These are phyloP conservation scores for Hemiscyllium ocellatum DNA, from an alignment of 2,113 vertebrate genomes.

Conservation along the genomic window DNA sequence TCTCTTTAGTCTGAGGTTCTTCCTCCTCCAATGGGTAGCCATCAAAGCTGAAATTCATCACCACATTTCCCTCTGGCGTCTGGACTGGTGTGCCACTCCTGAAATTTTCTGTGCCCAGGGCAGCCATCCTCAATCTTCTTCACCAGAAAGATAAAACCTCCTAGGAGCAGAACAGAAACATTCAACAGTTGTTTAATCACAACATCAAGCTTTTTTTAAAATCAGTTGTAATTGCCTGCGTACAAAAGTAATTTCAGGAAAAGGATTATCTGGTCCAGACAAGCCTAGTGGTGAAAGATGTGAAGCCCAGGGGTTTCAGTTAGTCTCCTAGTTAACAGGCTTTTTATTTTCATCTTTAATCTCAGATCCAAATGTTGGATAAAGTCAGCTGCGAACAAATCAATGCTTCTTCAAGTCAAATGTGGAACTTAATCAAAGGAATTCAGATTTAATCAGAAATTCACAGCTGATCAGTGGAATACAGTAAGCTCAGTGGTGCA, in stretches of 20 bases:
- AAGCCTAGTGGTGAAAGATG: background rate
- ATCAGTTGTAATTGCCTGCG: background rate
- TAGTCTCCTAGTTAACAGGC: background rate
- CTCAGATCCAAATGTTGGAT: background rate
- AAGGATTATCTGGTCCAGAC: background rate
- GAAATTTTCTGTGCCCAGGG: slow-evolving; percentile 65
- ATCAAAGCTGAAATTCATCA: slow-evolving; percentile 89
- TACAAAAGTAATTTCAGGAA: background rate
- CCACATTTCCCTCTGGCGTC: slow-evolving; percentile 67
- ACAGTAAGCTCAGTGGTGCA: background rate
- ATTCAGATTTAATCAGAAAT: background rate
- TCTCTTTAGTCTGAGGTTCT: slow-evolving; percentile 60
- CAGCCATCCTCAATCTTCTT: slow-evolving; percentile 58
- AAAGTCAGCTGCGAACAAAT: background rate
- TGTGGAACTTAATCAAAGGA: background rate
- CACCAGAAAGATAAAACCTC: background rate
- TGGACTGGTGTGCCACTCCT: slow-evolving; percentile 60
- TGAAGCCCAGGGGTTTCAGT: background rate
- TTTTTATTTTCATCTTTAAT: background rate
- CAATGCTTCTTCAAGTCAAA: background rate
- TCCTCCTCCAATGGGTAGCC: slow-evolving; percentile 85
- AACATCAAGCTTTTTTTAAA: background rate
- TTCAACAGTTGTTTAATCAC: background rate
- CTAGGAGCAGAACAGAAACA: background rate
- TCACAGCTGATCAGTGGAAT: background rate